These are phyloP conservation scores for Pseudorhiza aurosa DNA, from an alignment of 30 jellyfish, hydroid and myxozoan species.

Conservation along the genomic window DNA sequence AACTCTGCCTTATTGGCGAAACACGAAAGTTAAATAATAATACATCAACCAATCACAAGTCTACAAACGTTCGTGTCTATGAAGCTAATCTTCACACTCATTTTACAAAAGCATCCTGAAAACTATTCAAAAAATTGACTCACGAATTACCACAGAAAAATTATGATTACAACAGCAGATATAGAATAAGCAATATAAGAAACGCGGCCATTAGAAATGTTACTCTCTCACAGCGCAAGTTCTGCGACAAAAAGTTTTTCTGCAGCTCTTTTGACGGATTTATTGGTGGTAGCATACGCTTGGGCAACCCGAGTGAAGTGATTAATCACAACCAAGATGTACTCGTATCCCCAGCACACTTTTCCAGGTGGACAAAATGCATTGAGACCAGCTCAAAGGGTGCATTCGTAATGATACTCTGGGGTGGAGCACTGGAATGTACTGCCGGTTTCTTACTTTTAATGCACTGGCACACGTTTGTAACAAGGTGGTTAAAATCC, in stretches of 20 bases:
- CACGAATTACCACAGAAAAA: too few species aligned
- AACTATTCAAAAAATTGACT: too few species aligned
- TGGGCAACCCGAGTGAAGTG: constrained; percentile 71
- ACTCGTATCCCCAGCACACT: constrained; percentile 56
- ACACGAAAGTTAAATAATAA: too few species aligned
- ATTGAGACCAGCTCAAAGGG: constrained; percentile 38
- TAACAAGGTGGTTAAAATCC: constrained; percentile 15
- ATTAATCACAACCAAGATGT: constrained; percentile 47
- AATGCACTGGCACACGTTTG: constrained; percentile 23
- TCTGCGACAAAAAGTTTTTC: constrained; percentile 12
- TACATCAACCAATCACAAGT: too few species aligned
- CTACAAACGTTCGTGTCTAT: too few species aligned
- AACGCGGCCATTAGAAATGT: too few species aligned
- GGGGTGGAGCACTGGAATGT: constrained; percentile 23
- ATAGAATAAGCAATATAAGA: too few species aligned
- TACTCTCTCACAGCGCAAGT: too few species aligned
- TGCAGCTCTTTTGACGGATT: constrained; percentile 52
- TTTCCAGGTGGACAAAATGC: constrained; percentile 31
- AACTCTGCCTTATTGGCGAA: too few species aligned
- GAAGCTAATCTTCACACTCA: too few species aligned
- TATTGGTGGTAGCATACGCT: constrained; percentile 63
- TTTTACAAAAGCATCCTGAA: too few species aligned
- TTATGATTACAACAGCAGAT: too few species aligned
- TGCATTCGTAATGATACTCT: constrained; percentile 26
- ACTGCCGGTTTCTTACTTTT: constrained; percentile 23